These are phyloP conservation scores for Globia sparganii DNA, from an alignment of 2,888 invertebrate genomes.

Conservation along the genomic window DNA sequence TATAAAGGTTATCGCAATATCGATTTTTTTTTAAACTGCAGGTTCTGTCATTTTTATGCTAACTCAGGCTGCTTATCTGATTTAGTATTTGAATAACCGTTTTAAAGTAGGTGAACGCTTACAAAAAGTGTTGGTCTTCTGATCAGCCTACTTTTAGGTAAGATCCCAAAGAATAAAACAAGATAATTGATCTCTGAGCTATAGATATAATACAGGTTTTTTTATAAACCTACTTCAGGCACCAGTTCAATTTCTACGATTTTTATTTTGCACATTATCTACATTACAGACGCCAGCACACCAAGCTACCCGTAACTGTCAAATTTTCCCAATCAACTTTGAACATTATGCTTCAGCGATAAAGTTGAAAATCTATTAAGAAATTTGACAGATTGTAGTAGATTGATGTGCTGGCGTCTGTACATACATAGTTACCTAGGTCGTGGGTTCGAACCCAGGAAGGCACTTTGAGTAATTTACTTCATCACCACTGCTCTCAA, in stretches of 20 bases:
- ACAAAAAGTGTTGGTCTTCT: background rate
- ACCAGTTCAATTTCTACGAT: background rate
- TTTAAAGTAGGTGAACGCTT: background rate
- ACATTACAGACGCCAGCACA: too few relatives aligned
- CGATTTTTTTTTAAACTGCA: conserved; percentile 28
- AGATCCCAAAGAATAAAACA: background rate
- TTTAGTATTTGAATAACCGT: background rate
- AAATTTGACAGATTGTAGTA: too few relatives aligned
- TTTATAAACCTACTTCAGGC: background rate
- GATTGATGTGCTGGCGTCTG: too few relatives aligned
- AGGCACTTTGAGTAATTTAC: background rate
- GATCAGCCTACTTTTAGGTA: background rate
- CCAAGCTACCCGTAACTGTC: too few relatives aligned
- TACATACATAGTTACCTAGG: background rate
- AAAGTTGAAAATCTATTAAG: too few relatives aligned
- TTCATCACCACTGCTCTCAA: background rate
- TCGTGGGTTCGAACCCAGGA: background rate
- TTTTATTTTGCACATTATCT: background rate
- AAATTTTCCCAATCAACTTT: too few relatives aligned
- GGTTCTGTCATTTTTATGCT: background rate
- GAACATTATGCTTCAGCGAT: too few relatives aligned
- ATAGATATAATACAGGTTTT: background rate
- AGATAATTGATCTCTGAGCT: background rate
- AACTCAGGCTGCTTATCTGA: background rate
- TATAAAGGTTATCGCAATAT: conserved; percentile 22